Base-by-base conservation (phyloP, 1,140 invertebrate genomes). In the Brachionus asplanchnoidis region DNA sequence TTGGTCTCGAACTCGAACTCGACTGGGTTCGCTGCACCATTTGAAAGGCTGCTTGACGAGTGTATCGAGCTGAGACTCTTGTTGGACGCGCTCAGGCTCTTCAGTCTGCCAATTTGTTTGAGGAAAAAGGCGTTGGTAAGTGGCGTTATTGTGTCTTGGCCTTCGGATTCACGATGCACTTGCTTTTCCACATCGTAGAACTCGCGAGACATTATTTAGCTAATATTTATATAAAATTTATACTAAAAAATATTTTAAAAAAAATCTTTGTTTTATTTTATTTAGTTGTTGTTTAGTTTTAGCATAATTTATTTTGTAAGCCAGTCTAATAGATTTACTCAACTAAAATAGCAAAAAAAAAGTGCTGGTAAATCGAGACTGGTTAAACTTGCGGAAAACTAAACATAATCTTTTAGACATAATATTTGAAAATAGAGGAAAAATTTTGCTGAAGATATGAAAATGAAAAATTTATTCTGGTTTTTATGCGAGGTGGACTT, bases 121-220 rank as follows among this genome's bases (percentile, higher is more conserved):
- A 82, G 1, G 26, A 82, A 82, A 42, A 65, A 65, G 6, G 79
- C 79, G 32, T 82, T 82, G 20, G 79, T 82, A 2, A 82, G 40
- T n/a, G 79, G 79, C 23, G 79, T 82, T 17, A 82, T 82, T 20
- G 79, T 82, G 79, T 82, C 79, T 44, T 82, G 79, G 42, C 79
- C 79, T 44, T 82, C 79, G 17, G 65, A 68, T 20, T 82, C 79
- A 9, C 79, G 50, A 46, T 68, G 53, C 53, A 82, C 53, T 68
- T 82, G 79, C 20, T 46, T 42, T 28, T 82, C 79, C 20, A 82
- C 32, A 68, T 82, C 79, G 40, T 82, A 82, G 23, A 60, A 44
- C 28, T 82, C 40, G 11, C 40, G 23, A 9, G 40, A 50, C 73
- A 77, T 77, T 53, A 28, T 50, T 70, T 32, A 20, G 20, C 53